These are phyloP conservation scores for Pyxicephalus adspersus DNA, from an alignment of 2,113 vertebrate species.

Conservation along the genomic window DNA sequence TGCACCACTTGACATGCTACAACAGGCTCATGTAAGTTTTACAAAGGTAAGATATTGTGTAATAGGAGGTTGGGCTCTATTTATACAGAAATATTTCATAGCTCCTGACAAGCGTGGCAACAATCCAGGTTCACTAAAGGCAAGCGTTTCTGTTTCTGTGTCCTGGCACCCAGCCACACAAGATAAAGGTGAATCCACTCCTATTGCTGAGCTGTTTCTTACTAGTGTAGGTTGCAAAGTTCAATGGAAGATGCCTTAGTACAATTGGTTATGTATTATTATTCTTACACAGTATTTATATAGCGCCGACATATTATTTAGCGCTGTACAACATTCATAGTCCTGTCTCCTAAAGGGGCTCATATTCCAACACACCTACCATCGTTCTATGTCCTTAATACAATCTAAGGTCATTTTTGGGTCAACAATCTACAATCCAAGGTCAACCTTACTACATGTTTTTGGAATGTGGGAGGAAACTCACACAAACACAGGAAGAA, in stretches of 20 bases:
- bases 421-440: too few species aligned
- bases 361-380: too few species aligned
- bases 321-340: too few species aligned
- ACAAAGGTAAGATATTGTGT: constrained; percentile 14
- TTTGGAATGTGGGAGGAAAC: too few species aligned
- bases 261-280: too few species aligned
- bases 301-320: too few species aligned
- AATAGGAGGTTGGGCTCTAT: constrained; percentile 13
- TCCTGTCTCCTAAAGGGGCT: too few species aligned
- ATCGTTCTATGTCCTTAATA: too few species aligned
- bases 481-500: too few species aligned
- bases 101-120: background rate
- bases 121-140: constrained; percentile 38
- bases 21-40: constrained; percentile 1
- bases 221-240: background rate
- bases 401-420: too few species aligned
- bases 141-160: background rate
- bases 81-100: constrained; percentile 13
- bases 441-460: too few species aligned
- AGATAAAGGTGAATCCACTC: constrained; percentile 14
- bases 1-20: constrained; percentile 5
- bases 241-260: background rate
- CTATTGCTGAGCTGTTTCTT: background rate
- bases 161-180: background rate
- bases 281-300: too few species aligned